Evolutionary conservation across 1,140 invertebrate species (phyloP).

Genomic region (Marisa cornuarietis): DNA sequence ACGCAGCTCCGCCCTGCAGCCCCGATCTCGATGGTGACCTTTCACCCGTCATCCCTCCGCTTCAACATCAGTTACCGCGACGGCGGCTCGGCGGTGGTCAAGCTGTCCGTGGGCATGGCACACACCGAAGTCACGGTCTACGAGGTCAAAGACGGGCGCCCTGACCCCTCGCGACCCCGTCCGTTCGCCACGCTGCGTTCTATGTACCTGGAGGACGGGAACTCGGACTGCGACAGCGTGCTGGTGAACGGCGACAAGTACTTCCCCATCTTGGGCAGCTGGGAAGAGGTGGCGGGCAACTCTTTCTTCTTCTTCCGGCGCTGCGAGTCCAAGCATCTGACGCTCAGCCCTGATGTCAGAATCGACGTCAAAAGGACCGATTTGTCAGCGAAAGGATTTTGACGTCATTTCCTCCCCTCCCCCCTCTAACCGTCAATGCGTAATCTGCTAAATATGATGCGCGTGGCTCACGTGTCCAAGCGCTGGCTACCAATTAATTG

Average conservation of each 20-base stretch:
- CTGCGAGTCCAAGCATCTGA: conserved; percentile 52
- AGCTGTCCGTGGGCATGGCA: conserved; percentile 23
- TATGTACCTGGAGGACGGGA: conserved; percentile 48
- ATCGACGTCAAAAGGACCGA: conserved; percentile 33
- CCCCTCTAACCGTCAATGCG: too few species aligned
- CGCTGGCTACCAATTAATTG: too few species aligned
- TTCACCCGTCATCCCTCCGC: conserved; percentile 26
- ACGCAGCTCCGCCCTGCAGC: conserved; percentile 32
- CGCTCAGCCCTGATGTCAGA: conserved; percentile 47
- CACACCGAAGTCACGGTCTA: conserved; percentile 35
- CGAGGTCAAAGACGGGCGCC: conserved; percentile 15
- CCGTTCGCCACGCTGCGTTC: conserved; percentile 48
- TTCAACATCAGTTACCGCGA: conserved; percentile 39
- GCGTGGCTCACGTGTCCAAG: too few species aligned
- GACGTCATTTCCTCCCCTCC: too few species aligned
- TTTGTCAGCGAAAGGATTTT: too few species aligned
- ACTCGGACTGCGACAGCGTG: conserved; percentile 47
- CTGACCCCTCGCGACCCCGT: not conserved
- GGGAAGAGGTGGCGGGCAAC: conserved; percentile 29
- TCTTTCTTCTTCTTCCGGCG: conserved; percentile 46
- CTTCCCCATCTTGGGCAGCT: conserved; percentile 26
- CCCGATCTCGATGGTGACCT: conserved; percentile 32
- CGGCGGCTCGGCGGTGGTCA: conserved; percentile 26
- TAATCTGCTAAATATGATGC: too few species aligned
- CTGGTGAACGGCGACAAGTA: conserved; percentile 34